These are phyloP conservation scores for Myotis lucifugus DNA, from an alignment of 2,113 vertebrate species.

Conservation along the genomic window DNA sequence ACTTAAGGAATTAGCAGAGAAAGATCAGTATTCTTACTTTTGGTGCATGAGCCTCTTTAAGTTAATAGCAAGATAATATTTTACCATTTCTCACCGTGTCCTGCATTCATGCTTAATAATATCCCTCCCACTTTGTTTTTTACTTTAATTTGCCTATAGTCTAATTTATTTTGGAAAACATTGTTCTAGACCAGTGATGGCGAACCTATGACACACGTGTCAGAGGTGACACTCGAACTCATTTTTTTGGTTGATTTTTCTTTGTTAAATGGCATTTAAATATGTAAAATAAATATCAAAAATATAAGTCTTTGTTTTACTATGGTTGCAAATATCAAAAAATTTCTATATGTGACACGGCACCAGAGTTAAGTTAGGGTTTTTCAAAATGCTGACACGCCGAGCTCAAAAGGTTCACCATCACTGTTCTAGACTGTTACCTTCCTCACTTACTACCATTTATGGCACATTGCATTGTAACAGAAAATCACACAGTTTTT, in stretches of 20 bases:
- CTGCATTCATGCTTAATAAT: neutral
- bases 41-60: neutral
- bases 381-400: no score
- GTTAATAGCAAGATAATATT: neutral
- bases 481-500: neutral
- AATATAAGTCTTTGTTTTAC: no score
- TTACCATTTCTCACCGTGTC: neutral
- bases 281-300: no score
- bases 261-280: no score
- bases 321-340: no score
- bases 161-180: constrained; percentile 21
- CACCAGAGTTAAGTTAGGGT: no score
- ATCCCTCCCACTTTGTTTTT: neutral
- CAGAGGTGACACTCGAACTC: no score
- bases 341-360: no score
- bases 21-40: neutral
- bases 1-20: neutral
- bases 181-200: neutral
- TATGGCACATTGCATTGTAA: neutral
- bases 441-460: neutral
- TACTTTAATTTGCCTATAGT: neutral
- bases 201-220: no score
- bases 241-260: no score
- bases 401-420: no score
- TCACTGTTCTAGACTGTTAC: neutral